Conservation (phyloP, 2,888 invertebrate genomes). For the Drosophila nr. perissopoda region DNA sequence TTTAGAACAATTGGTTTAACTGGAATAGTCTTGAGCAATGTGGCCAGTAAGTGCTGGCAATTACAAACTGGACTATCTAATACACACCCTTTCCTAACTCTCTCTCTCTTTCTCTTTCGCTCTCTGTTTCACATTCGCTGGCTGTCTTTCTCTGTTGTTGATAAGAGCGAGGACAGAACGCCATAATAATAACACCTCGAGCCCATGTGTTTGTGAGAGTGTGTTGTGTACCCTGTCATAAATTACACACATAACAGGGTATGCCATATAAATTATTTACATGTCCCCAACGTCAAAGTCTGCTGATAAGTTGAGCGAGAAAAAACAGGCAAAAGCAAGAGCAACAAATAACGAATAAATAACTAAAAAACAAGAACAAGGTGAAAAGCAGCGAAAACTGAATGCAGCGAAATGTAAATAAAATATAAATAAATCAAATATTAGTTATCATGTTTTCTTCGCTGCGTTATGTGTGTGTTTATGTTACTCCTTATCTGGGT, state of each 20-base stretch:
- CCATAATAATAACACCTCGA: constrained; percentile 69
- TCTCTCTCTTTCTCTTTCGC: not conserved
- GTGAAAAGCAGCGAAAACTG: constrained; percentile 33
- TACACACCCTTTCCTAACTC: not conserved
- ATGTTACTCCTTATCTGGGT: constrained; percentile 24
- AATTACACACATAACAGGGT: constrained; percentile 74
- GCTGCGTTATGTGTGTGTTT: constrained; percentile 17
- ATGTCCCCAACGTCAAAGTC: constrained; percentile 76
- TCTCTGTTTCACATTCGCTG: not conserved
- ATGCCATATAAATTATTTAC: constrained; percentile 78
- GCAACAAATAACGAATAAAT: constrained; percentile 32
- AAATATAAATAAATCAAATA: constrained; percentile 75
- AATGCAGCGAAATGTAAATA: constrained; percentile 59
- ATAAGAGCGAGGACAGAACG: constrained; percentile 48
- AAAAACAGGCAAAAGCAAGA: constrained; percentile 25
- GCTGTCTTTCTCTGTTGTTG: constrained; percentile 42
- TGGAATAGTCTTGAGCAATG: constrained; percentile 20
- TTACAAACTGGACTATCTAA: constrained; percentile 2
- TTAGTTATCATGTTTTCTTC: constrained; percentile 51
- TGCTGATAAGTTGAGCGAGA: constrained; percentile 63
- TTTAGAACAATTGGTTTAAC: constrained; percentile 24
- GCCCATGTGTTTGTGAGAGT: constrained; percentile 15
- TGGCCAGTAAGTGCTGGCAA: constrained; percentile 8
- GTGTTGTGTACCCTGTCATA: constrained; percentile 64
- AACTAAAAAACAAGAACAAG: constrained; percentile 38